phyloP scores from a whole-genome alignment of 1,140 invertebrate genomes.

The Manduca sexta region DNA sequence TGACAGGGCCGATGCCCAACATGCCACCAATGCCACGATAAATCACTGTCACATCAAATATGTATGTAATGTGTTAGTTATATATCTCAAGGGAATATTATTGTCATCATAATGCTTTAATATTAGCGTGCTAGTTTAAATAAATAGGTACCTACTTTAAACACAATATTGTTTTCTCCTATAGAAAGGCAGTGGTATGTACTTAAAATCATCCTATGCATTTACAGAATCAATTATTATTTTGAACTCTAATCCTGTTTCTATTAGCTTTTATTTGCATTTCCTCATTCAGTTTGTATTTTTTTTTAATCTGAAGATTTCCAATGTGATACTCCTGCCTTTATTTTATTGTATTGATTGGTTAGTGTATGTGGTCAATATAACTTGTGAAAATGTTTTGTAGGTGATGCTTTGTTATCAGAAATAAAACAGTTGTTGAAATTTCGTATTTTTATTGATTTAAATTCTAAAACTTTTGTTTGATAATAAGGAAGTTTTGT shows the following conservation, averaged over 20 bases:
- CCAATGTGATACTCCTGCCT: neutral
- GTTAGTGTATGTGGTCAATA: constrained; percentile 12
- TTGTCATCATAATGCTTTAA: constrained; percentile 32
- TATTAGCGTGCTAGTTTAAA: constrained; percentile 40
- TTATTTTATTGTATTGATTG: constrained; percentile 8
- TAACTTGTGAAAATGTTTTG: constrained; percentile 15
- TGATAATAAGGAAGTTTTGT: no score
- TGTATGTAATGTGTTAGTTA: constrained; percentile 1
- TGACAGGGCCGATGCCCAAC: constrained; percentile 63
- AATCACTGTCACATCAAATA: constrained; percentile 16
- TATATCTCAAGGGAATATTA: neutral
- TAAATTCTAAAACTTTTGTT: neutral
- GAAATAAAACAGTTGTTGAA: constrained; percentile 21
- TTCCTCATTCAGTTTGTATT: no score
- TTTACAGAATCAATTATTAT: neutral
- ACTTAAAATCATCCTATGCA: constrained; percentile 2
- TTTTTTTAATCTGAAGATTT: no score
- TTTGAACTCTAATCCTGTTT: no score
- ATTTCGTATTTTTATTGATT: constrained; percentile 8
- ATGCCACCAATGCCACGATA: constrained; percentile 74
- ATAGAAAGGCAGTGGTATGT: neutral
- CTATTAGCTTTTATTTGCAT: no score
- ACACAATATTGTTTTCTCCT: neutral
- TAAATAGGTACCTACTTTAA: constrained; percentile 29
- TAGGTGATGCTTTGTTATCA: constrained; percentile 18